phyloP scores from a whole-genome alignment of 2,113 vertebrate species.

The Channa argus region DNA sequence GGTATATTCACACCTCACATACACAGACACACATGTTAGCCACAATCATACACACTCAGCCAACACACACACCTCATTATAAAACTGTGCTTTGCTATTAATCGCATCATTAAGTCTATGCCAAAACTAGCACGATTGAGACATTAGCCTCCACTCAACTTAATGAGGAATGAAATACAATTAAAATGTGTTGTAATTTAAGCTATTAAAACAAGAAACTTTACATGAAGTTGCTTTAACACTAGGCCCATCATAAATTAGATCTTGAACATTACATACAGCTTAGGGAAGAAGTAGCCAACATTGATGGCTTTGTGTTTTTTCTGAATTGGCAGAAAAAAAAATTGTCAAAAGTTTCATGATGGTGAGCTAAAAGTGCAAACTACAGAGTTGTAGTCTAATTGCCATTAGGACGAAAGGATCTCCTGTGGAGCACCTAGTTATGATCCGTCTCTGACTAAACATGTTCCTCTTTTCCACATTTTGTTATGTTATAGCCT shows the following conservation, averaged over 20 bases:
- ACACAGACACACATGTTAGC: conserved; percentile 2
- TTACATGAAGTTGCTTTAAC: conserved; percentile 5
- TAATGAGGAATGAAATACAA: conserved; percentile 48
- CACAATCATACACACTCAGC: not conserved
- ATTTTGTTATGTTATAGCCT: no score
- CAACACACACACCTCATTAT: conserved; percentile 39
- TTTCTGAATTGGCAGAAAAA: not conserved
- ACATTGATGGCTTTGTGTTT: not conserved
- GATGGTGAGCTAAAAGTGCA: no score
- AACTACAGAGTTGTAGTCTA: no score
- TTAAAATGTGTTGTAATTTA: conserved; percentile 31
- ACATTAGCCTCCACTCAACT: conserved; percentile 42
- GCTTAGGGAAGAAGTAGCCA: not conserved
- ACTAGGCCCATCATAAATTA: not conserved
- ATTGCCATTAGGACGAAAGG: no score
- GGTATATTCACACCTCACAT: conserved; percentile 6
- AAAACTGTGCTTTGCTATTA: conserved; percentile 53
- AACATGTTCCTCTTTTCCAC: no score
- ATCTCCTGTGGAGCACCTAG: no score
- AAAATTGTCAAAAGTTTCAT: no score
- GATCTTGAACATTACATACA: conserved; percentile 18
- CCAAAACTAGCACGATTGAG: conserved; percentile 53
- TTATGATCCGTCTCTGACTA: no score
- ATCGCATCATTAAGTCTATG: conserved; percentile 57
- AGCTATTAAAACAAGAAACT: conserved; percentile 20